A percentile compares a stretch with the other conserved stretches of the same genome.
Evolutionary conservation across 2,113 vertebrate species (phyloP).

Genomic region (Sapayoa aenigma): DNA sequence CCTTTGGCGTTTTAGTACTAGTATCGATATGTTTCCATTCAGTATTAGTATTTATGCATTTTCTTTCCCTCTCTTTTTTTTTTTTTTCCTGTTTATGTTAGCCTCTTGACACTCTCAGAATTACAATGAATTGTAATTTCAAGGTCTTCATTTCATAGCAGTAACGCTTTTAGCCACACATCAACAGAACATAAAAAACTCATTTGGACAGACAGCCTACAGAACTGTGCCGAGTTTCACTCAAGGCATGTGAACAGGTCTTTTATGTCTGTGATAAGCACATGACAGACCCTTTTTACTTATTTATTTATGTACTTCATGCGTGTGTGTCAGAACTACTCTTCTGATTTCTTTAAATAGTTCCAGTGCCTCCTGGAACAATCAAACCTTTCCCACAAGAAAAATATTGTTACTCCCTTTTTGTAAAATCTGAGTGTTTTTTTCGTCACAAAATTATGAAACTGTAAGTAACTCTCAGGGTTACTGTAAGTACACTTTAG

Average conservation of each 20-base stretch:
- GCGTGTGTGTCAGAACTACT: background rate
- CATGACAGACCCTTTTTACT: background rate
- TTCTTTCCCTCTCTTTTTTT: background rate
- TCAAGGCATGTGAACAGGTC: background rate
- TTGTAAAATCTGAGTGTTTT: background rate
- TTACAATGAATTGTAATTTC: background rate
- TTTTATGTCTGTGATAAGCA: background rate
- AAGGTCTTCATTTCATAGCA: background rate
- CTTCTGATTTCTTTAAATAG: background rate
- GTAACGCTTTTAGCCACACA: background rate
- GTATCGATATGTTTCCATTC: background rate
- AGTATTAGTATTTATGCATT: background rate
- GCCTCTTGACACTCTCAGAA: background rate
- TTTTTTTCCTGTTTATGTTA: background rate
- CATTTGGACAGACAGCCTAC: rapidly evolving
- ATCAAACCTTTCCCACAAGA: background rate
- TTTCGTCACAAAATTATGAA: background rate
- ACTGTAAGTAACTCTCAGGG: background rate
- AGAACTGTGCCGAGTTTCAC: background rate
- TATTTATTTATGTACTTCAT: background rate
- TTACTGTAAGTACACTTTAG: background rate
- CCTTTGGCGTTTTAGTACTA: background rate
- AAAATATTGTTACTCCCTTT: background rate
- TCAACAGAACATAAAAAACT: background rate
- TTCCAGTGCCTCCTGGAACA: background rate